A percentile compares a stretch with the other conserved stretches of the same genome.
These are phyloP conservation scores for Ceyx margarethae DNA, from an alignment of 2,113 vertebrate genomes.

Conservation along the genomic window DNA sequence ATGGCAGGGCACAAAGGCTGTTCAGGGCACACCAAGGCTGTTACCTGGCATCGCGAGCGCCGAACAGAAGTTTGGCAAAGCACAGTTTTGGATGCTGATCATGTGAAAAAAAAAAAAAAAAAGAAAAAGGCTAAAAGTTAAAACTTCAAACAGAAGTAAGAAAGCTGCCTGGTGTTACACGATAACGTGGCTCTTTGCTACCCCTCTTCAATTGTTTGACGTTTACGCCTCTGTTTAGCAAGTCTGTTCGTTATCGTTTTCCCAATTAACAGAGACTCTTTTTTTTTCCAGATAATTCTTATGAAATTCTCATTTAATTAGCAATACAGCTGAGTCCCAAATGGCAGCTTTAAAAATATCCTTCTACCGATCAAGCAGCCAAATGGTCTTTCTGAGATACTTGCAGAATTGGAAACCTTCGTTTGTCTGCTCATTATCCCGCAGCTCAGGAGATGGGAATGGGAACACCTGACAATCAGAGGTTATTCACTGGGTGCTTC, in stretches of 20 bases:
- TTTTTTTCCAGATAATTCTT: conserved; percentile 52
- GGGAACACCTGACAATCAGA: conserved; percentile 67
- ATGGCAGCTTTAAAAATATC: conserved; percentile 67
- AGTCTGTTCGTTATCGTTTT: conserved; percentile 36
- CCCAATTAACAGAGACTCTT: conserved; percentile 49
- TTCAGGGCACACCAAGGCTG: neutral
- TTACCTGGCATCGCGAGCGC: neutral
- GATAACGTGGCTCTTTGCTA: conserved; percentile 50
- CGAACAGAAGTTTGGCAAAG: neutral
- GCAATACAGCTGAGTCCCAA: conserved; percentile 47
- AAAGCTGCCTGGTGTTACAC: conserved; percentile 19
- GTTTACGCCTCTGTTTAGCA: conserved; percentile 38
- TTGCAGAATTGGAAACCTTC: conserved; percentile 48
- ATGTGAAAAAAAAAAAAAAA: neutral
- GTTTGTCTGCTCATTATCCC: conserved; percentile 59
- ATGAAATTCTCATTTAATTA: conserved; percentile 65
- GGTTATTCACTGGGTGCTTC: conserved; percentile 60
- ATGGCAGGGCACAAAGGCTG: conserved; percentile 6
- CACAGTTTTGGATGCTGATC: conserved; percentile 28
- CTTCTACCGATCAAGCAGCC: conserved; percentile 57
- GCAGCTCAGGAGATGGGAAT: conserved; percentile 31
- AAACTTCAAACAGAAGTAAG: conserved; percentile 36
- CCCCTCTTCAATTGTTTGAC: conserved; percentile 33
- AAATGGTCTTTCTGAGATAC: conserved; percentile 53
- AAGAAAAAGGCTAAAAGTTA: neutral